A percentile compares a stretch with the other conserved stretches of the same genome.
These are phyloP conservation scores for Actinernus sp. DNA, from an alignment of 92 coral and sea anemone genomes.

Conservation along the genomic window DNA sequence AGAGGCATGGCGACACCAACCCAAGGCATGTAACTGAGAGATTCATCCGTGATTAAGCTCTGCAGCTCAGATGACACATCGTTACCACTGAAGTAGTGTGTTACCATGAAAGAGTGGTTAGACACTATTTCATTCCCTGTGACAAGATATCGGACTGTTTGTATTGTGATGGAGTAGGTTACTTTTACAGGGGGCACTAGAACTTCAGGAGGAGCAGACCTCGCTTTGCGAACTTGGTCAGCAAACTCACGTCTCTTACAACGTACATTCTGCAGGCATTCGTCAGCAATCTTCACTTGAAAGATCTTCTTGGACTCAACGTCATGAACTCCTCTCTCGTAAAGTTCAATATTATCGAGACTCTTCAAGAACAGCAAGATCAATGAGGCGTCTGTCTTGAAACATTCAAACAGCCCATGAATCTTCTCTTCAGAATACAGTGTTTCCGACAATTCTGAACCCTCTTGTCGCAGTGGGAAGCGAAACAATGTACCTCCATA, in stretches of 20 bases:
- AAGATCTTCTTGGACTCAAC: constrained; percentile 38
- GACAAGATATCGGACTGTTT: constrained; percentile 13
- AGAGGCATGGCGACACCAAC: constrained; percentile 89
- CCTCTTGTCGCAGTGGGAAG: constrained; percentile 71
- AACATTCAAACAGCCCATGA: constrained; percentile 55
- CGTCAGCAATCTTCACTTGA: constrained; percentile 71
- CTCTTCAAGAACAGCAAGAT: constrained; percentile 69
- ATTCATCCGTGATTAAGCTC: constrained; percentile 38
- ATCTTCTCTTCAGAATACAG: constrained; percentile 73
- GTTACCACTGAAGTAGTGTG: constrained; percentile 57
- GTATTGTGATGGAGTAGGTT: constrained; percentile 41
- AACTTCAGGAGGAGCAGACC: background rate
- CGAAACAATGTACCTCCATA: constrained; percentile 83
- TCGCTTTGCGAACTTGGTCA: constrained; percentile 8
- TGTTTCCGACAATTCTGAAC: constrained; percentile 71
- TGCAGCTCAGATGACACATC: constrained; percentile 36
- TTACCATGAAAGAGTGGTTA: constrained; percentile 50
- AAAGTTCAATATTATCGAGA: constrained; percentile 67
- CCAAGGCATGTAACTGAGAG: constrained; percentile 75
- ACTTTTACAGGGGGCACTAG: constrained; percentile 35
- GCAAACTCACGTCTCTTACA: constrained; percentile 59
- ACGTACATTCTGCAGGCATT: constrained; percentile 43
- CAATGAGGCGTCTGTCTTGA: constrained; percentile 69
- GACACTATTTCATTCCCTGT: background rate
- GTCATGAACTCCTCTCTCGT: constrained; percentile 34